Base-by-base conservation (phyloP, 92 coral and sea anemone species). In the Paragorgia papillata region DNA sequence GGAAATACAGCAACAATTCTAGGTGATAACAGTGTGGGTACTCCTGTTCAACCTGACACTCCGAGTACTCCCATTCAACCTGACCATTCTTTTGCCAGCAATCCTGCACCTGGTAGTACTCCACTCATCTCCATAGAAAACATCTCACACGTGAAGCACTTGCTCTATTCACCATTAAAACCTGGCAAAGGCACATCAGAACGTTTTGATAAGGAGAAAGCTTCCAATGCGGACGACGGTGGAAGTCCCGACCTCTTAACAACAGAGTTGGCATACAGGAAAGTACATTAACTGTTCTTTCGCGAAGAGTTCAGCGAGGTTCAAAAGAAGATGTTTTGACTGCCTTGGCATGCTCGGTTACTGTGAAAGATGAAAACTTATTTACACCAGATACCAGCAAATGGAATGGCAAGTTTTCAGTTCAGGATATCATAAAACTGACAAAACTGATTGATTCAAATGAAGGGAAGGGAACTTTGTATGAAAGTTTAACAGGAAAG, bases 381-480 rank as follows among this genome's bases (percentile, higher is more conserved):
- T 37, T 37, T 37, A 37, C 43, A 37, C 12, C 43, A 37, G 58
- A 51, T 17, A n/a, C n/a, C n/a, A 51, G 17, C 58, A 51, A 51
- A 19, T 71, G 49, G 73, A 64, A 74, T 57, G 80, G 80, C 30
- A 34, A 48, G 18, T 37, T 83, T 29, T 62, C 87, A 41, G 68
- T 53, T 57, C 87, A 83, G 68, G 87, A 83, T 29, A 44, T 76
- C 26, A 49, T 83, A 48, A 37, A 37, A 37, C 43, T 37, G 43
- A 37, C 43, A 37, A 83, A 75, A 66, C 32, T 62, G 62, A 57
- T 64, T 40, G 79, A 53, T 51, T 6, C 58, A 51, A 22, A 51
- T 17, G 58, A 51, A 51, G 17, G 9, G 25, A 46, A 51, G 13
- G 68, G 44, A 41, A 59, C 77, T 51, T 27, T 79, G 19, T 79